A percentile compares a stretch with the other conserved stretches of the same genome.
These are phyloP conservation scores for Toxonevra muliebris DNA, from an alignment of 2,888 invertebrate genomes.

Conservation along the genomic window DNA sequence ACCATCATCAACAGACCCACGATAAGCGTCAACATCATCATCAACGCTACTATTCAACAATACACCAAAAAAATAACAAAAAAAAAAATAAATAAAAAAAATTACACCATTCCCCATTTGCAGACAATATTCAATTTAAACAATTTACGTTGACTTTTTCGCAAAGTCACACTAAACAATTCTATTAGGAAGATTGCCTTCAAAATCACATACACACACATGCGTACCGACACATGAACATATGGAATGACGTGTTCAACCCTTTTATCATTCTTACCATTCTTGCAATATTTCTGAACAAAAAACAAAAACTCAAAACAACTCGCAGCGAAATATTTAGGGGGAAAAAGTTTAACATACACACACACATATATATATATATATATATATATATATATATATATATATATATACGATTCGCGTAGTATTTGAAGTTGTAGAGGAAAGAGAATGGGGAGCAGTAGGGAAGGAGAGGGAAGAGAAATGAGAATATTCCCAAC, in stretches of 20 bases:
- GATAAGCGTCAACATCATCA: background rate
- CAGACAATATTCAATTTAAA: conserved; percentile 33
- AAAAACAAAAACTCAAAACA: background rate
- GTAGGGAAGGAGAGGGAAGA: too few relatives aligned
- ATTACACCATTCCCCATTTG: conserved; percentile 13
- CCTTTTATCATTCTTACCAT: too few relatives aligned
- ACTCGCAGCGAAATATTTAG: background rate
- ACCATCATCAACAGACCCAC: background rate
- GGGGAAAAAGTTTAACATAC: background rate
- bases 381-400: background rate
- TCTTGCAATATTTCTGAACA: background rate
- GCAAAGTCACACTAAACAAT: conserved; percentile 31
- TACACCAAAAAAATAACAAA: background rate
- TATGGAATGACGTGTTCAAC: background rate
- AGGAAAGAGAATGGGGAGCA: background rate
- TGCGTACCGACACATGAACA: background rate
- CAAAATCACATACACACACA: background rate
- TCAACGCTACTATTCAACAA: background rate
- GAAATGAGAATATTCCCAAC: background rate
- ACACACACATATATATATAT: background rate
- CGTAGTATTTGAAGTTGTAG: background rate
- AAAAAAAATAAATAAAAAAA: background rate
- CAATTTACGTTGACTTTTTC: conserved; percentile 29
- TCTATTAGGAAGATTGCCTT: conserved; percentile 29
- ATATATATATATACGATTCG: background rate